Evolutionary conservation across 2,113 vertebrate species (phyloP).

Genomic region (Amia ocellicauda): DNA sequence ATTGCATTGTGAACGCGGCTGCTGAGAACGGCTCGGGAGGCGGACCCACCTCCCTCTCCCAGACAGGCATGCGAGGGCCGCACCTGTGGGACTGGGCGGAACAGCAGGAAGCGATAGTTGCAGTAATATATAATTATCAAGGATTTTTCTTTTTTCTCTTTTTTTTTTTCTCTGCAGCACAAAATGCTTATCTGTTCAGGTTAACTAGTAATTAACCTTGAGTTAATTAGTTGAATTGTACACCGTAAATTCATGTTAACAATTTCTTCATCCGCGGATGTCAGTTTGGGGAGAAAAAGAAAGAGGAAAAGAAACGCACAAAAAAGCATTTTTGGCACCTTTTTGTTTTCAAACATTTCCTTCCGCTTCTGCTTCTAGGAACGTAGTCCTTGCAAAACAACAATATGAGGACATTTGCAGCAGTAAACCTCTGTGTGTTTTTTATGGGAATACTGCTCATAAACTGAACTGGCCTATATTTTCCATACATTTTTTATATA

Average conservation of each 20-base stretch:
- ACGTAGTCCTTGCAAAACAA: too few relatives aligned
- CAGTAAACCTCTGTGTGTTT: too few relatives aligned
- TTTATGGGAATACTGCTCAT: too few relatives aligned
- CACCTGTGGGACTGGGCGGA: slow-evolving; percentile 78
- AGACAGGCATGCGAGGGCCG: slow-evolving; percentile 47
- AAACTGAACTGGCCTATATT: too few relatives aligned
- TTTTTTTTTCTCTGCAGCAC: slow-evolving; percentile 51
- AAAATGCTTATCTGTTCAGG: slow-evolving; percentile 63
- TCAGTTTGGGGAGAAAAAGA: too few relatives aligned
- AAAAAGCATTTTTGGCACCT: neutral
- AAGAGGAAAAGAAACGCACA: neutral
- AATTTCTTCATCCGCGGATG: slow-evolving; percentile 27
- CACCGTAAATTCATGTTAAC: slow-evolving; percentile 51
- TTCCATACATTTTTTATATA: too few relatives aligned
- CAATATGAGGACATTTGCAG: too few relatives aligned
- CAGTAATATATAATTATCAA: slow-evolving; percentile 78
- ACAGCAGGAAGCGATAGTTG: slow-evolving; percentile 73
- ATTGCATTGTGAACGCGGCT: slow-evolving; percentile 56
- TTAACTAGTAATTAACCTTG: slow-evolving; percentile 81
- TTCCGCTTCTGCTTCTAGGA: neutral
- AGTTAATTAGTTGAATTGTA: slow-evolving; percentile 56
- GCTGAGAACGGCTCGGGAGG: slow-evolving; percentile 40
- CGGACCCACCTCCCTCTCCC: slow-evolving; percentile 51
- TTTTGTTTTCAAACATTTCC: slow-evolving; percentile 2
- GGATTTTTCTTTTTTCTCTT: slow-evolving; percentile 53